Evolutionary conservation across 23 tunicate species (phyloP).

Genomic region (Aplidium turbinatum): DNA sequence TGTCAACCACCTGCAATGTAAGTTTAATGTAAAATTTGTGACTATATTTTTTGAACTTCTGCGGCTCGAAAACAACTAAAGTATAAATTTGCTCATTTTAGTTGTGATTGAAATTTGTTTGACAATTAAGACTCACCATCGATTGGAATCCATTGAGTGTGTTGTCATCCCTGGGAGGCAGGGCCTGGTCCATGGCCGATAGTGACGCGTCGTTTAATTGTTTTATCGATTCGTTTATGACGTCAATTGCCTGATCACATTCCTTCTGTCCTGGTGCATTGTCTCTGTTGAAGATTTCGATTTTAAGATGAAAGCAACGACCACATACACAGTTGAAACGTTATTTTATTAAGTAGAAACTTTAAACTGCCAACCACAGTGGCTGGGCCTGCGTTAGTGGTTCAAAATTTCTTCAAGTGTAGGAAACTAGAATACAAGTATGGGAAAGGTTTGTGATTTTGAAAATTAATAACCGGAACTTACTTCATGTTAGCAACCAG

Average conservation of each 20-base stretch:
- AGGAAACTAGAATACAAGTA: too few relatives aligned
- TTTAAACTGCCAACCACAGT: too few relatives aligned
- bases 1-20: constrained; percentile 82
- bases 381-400: too few relatives aligned
- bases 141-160: constrained; percentile 89
- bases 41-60: too few relatives aligned
- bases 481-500: constrained; percentile 91
- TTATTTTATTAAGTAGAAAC: too few relatives aligned
- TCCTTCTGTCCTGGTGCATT: constrained; percentile 99
- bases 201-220: constrained; percentile 87
- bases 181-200: constrained; percentile 91
- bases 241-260: constrained; percentile 92
- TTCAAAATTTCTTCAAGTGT: too few relatives aligned
- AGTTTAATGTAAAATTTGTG: too few relatives aligned
- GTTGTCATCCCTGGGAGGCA: constrained; percentile 69
- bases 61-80: too few relatives aligned
- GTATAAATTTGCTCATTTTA: too few relatives aligned
- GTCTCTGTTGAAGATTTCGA: constrained; percentile 62
- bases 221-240: constrained; percentile 87
- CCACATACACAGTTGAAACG: too few relatives aligned
- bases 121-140: constrained; percentile 58
- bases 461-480: constrained; percentile 1
- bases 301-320: too few relatives aligned
- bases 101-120: background rate
- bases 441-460: too few relatives aligned